Evolutionary conservation across 1,140 invertebrate species (phyloP), one percentile per base, ranked within the genome.

Genomic region (Charaxes varanes): DNA sequence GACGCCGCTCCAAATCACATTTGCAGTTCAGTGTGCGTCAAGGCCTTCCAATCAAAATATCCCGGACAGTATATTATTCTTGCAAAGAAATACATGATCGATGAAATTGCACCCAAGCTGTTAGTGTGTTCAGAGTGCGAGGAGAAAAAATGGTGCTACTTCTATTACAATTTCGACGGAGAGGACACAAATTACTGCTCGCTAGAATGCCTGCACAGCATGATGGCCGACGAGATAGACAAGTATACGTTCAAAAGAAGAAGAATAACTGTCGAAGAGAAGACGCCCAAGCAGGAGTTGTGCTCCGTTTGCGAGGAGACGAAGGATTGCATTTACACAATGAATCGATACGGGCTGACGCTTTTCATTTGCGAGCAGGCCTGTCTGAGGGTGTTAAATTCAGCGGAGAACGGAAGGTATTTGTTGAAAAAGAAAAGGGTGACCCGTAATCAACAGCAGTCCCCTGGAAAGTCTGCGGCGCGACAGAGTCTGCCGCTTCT

Each of bases 151-250:
- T 52, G 50, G 1, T 88, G 86, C 53, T 87, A 86, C 50, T 88
- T 87, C 43, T 86, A 85, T 50, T 85, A 87, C 35, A 77, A 85
- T 17, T 84, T 78, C 34, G 86, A 86, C 8, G 83, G 70, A 4
- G 80, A 85, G 48, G 77, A 86, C 14, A 84, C 77, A 2, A 76
- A 76, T 43, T 87, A 87, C 17, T 88, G 87, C 50, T 86, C 81
- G 12, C 51, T 85, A 36, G 56, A 70, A 13, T 88, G 87, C 38
- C 77, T 87, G 13, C 74, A 87, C 45, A 71, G 84, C 14, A 77
- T 88, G 52, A 86, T 86, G 66, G 81, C 74, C 0, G 85, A 88
- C 17, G 85, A 88, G 48, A 76, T 60, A 18, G 86, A 87, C 2
- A 86, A 86, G 46, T 88, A 86, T 46, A 70, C 49, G 3, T 68